phyloP scores from a whole-genome alignment of 2,113 vertebrate species.

The Recurvirostra avosetta region DNA sequence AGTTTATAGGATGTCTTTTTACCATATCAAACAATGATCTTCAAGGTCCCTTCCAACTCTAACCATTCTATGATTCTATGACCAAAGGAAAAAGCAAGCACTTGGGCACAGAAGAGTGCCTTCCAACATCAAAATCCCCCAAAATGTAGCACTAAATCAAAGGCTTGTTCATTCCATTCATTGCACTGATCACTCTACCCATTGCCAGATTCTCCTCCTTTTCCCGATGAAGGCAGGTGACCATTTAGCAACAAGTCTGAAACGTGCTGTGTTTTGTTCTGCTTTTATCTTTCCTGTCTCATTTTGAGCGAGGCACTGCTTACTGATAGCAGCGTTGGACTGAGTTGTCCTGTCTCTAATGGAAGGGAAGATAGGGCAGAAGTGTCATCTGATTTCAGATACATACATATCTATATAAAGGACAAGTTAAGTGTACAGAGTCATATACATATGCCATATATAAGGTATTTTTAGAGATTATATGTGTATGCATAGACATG shows the following conservation, averaged over 20 bases:
- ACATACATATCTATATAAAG: not conserved
- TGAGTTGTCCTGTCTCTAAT: not conserved
- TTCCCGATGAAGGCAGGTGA: not conserved
- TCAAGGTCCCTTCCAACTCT: not conserved
- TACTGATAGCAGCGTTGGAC: not conserved
- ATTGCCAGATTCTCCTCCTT: not conserved
- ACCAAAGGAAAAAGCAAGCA: not conserved
- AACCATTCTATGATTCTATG: not conserved
- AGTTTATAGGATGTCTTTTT: not conserved
- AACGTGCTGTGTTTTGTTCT: not conserved
- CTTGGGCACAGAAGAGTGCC: not conserved
- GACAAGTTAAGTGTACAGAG: not conserved
- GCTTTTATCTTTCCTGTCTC: not conserved
- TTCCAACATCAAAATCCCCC: not conserved
- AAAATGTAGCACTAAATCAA: not conserved
- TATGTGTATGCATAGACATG: not conserved
- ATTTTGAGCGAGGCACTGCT: not conserved
- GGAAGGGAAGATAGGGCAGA: not conserved
- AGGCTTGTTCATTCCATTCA: not conserved
- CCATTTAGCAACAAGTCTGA: not conserved
- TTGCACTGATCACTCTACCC: not conserved
- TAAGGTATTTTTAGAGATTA: not conserved
- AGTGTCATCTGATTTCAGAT: not conserved
- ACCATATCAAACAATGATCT: not conserved
- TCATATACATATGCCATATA: not conserved